Conservation (phyloP, 2,888 invertebrate genomes). For the Cremastinae sp. region DNA sequence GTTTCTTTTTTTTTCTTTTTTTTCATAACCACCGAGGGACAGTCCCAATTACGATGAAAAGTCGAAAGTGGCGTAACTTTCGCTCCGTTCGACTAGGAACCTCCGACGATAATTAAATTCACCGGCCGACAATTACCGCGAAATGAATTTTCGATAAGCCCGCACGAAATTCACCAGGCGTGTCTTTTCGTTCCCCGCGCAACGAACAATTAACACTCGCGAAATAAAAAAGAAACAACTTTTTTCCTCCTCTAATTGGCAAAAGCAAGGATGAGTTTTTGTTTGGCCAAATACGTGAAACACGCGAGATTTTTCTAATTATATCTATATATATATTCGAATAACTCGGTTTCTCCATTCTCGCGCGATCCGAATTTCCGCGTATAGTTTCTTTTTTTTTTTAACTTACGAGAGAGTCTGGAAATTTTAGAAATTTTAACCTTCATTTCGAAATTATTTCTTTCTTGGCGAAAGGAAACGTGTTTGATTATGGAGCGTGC, state of each 20-base stretch:
- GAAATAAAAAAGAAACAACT: too few species aligned
- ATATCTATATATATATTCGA: too few species aligned
- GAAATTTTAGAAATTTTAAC: neutral
- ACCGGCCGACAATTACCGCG: constrained; percentile 39
- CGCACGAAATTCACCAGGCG: constrained; percentile 45
- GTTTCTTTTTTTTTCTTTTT: too few species aligned
- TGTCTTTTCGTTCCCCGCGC: constrained; percentile 15
- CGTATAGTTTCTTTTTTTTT: too few species aligned
- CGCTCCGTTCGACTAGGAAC: constrained; percentile 31
- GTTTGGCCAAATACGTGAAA: too few species aligned
- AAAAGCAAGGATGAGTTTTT: too few species aligned
- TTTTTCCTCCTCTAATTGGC: too few species aligned
- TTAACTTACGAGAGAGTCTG: neutral
- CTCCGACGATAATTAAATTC: constrained; percentile 4
- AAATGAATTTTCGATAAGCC: constrained; percentile 40
- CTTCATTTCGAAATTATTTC: too few species aligned
- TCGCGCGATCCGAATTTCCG: neutral
- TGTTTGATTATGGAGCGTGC: constrained; percentile 29
- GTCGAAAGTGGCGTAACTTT: constrained; percentile 56
- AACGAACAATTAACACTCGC: too few species aligned
- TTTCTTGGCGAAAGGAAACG: too few species aligned
- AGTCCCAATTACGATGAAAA: constrained; percentile 42
- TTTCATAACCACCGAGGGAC: constrained; percentile 49
- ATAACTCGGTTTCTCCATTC: neutral
- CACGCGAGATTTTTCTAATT: too few species aligned